These are phyloP conservation scores for Ceryle rudis DNA, from an alignment of 2,797 vertebrate species.

Conservation along the genomic window DNA sequence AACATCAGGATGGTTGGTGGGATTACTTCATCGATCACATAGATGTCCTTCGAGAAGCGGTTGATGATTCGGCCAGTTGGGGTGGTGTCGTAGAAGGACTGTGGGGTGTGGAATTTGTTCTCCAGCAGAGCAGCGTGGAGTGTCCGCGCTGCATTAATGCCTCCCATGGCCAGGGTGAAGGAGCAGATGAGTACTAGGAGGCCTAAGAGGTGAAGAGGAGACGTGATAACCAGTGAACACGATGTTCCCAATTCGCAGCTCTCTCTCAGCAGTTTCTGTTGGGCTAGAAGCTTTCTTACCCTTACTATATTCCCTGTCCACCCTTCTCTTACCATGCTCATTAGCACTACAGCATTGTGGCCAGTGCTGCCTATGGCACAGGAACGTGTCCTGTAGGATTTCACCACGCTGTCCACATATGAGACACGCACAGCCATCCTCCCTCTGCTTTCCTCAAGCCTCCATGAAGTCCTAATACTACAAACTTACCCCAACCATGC, in stretches of 20 bases:
- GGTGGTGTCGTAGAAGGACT: conserved; percentile 97
- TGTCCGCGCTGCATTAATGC: conserved; percentile 85
- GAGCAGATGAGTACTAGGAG: conserved; percentile 89
- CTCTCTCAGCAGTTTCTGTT: neutral
- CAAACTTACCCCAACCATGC: neutral
- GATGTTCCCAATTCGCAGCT: accelerated
- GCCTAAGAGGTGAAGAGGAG: conserved; percentile 75
- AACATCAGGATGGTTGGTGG: conserved; percentile 90
- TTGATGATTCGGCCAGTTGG: conserved; percentile 95
- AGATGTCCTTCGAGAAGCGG: conserved; percentile 96
- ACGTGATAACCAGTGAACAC: accelerated
- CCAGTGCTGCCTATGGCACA: neutral
- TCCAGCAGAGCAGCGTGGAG: conserved; percentile 87
- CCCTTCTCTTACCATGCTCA: neutral
- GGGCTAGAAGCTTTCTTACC: neutral
- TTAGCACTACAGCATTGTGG: accelerated
- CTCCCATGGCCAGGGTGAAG: conserved; percentile 88
- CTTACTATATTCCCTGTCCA: neutral
- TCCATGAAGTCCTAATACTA: neutral
- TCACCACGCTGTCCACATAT: neutral
- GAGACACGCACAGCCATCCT: neutral
- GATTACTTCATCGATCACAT: conserved; percentile 91
- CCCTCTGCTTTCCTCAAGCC: neutral
- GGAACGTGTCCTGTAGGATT: neutral
- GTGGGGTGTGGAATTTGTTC: conserved; percentile 92